Percentiles rank a stretch among this genome's conserved stretches.
Evolutionary conservation across 2,888 invertebrate species (phyloP).

Genomic region (Nephrotoma appendiculata): DNA sequence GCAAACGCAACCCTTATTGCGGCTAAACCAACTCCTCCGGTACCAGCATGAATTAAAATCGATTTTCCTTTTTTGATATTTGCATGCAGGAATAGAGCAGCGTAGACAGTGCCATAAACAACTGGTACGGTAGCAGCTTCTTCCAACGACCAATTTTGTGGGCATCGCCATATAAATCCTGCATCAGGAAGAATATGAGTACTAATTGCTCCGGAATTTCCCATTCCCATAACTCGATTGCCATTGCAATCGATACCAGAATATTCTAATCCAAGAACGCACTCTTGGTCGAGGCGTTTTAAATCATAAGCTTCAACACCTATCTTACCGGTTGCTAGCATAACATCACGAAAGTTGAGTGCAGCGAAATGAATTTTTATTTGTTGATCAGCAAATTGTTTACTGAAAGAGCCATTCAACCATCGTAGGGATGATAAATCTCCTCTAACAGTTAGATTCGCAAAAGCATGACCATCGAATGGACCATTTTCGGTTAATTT

Average conservation of each 20-base stretch:
- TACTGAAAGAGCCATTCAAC: conserved; percentile 55
- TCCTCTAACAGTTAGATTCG: conserved; percentile 62
- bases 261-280: conserved; percentile 47
- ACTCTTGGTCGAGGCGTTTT: conserved; percentile 26
- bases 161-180: conserved; percentile 45
- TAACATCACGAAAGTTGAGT: too few species aligned
- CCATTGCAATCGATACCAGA: conserved; percentile 44
- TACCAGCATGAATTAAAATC: conserved; percentile 42
- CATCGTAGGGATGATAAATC: conserved; percentile 77
- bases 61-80: conserved; percentile 28
- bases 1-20: conserved; percentile 57
- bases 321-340: conserved; percentile 62
- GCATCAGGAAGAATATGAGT: conserved; percentile 35
- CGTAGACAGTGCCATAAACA: conserved; percentile 53
- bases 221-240: conserved; percentile 49
- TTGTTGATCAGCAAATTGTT: too few species aligned
- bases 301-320: conserved; percentile 65
- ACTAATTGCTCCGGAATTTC: conserved; percentile 37
- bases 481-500: conserved; percentile 33
- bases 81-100: conserved; percentile 30
- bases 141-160: conserved; percentile 54
- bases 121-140: conserved; percentile 68
- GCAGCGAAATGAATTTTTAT: too few species aligned
- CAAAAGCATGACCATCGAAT: conserved; percentile 51
- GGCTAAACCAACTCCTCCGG: conserved; percentile 63